Evolutionary conservation across 2,888 invertebrate genomes (phyloP), one percentile per base, ranked within the genome.

Genomic region (Chloromyia formosa): DNA sequence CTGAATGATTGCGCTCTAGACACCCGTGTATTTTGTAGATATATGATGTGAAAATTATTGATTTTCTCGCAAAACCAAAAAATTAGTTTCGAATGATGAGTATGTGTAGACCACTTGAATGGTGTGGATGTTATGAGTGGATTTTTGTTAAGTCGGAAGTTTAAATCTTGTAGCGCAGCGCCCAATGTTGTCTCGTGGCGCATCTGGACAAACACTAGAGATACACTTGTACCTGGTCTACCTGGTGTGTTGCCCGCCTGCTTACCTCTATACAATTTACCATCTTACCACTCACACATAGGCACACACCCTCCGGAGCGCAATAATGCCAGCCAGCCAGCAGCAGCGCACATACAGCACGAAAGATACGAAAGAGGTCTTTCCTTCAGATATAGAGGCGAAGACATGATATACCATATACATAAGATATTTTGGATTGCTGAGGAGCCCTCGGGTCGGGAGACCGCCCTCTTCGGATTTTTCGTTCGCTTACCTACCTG

Each of bases 91-190:
- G n/a, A 27, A 49, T 49, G 49, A n/a, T n/a, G n/a, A 27, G 12
- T 60, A 78, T 81, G 81, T 83, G 82, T 83, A 80, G 78, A 80
- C 82, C 81, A 80, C 80, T 82, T 82, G 84, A 84, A 81, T 81
- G 84, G 81, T 84, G 83, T 82, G 82, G 85, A 82, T 83, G 82
- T 82, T 84, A 82, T 85, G 85, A 84, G 81, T 81, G 81, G 82
- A 82, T 83, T 81, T 83, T 82, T 81, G 80, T 81, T 79, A 80
- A 81, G 82, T 81, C 84, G 82, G 80, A 83, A 84, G 84, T 82
- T 85, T 84, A 82, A 83, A 82, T 83, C 80, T 81, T 81, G n/a
- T 23, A 68, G 45, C 42, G 18, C 20, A 45, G 27, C 18, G 14
- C 42, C 12, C 40, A 68, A 49, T 10, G 49, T 49, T 68, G 22